Percentiles rank a stretch among this genome's conserved stretches.
These are phyloP conservation scores for Platypus cylindrus DNA, from an alignment of 2,888 invertebrate species.

Conservation along the genomic window DNA sequence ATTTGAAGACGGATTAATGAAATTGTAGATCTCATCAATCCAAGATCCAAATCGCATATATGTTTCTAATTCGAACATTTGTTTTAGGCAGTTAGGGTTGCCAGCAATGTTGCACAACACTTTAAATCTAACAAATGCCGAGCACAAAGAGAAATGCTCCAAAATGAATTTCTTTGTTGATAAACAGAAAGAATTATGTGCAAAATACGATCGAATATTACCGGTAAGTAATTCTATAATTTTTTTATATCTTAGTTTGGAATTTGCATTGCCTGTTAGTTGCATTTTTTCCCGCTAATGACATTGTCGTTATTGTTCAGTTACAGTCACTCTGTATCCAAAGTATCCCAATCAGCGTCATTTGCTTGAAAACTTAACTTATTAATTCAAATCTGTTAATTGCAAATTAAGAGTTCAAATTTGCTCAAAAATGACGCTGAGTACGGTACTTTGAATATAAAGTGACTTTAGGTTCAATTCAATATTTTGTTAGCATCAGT, in stretches of 20 bases:
- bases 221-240: slow-evolving; percentile 39
- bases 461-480: no score
- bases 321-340: no score
- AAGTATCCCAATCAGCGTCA: no score
- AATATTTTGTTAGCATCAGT: no score
- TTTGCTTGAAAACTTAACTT: no score
- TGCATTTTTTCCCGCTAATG: no score
- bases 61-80: no score
- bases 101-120: slow-evolving; percentile 29
- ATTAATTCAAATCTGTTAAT: no score
- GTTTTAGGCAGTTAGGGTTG: slow-evolving; percentile 36
- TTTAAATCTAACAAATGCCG: slow-evolving; percentile 29
- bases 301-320: no score
- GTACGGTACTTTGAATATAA: not conserved
- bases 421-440: not conserved
- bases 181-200: slow-evolving; percentile 63
- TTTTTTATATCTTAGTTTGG: no score
- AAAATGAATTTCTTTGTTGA: slow-evolving; percentile 57
- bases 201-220: slow-evolving; percentile 56
- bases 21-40: not conserved
- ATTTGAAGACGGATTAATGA: not conserved
- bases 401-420: not conserved
- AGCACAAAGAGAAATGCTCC: slow-evolving; percentile 55
- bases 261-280: no score
- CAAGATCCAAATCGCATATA: no score